These are phyloP conservation scores for Sebastes steindachneri DNA, from an alignment of 2,797 vertebrate genomes.

Conservation along the genomic window DNA sequence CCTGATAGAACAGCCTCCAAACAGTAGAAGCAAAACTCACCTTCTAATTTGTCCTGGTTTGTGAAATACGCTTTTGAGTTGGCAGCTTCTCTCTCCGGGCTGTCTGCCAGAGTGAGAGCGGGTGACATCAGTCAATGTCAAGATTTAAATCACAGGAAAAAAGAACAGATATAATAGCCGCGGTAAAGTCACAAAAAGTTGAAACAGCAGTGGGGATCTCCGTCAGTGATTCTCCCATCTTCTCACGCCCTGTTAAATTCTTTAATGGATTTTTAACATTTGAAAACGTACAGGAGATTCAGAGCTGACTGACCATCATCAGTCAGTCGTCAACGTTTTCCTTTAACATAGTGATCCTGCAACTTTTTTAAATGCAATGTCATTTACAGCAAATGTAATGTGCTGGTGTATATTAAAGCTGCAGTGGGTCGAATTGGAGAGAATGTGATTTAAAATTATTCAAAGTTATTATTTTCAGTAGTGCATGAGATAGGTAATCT, in stretches of 20 bases:
- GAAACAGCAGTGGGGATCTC: not conserved
- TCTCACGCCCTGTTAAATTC: not conserved
- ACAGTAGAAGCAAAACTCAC: slow-evolving; percentile 5
- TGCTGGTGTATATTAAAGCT: not conserved
- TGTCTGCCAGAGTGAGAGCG: slow-evolving; percentile 14
- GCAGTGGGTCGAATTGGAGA: too few relatives aligned
- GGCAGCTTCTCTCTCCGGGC: slow-evolving; percentile 23
- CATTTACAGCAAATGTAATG: not conserved
- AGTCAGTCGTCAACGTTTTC: not conserved
- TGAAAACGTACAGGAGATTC: not conserved
- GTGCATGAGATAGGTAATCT: too few relatives aligned
- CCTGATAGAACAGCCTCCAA: not conserved
- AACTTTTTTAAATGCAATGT: not conserved
- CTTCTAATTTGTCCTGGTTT: slow-evolving; percentile 18
- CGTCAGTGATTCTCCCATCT: not conserved
- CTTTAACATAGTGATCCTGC: not conserved
- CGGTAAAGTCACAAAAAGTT: not conserved
- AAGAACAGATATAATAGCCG: not conserved
- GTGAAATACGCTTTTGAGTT: not conserved
- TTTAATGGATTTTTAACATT: not conserved
- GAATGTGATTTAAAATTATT: too few relatives aligned
- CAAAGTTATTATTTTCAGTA: too few relatives aligned
- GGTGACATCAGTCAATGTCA: slow-evolving; percentile 47
- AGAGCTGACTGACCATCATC: not conserved
- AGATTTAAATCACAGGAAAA: slow-evolving; percentile 29